Percentiles rank a stretch among this genome's conserved stretches.
phyloP scores from a whole-genome alignment of 2,888 invertebrate species.

The Notocelia uddmanniana region DNA sequence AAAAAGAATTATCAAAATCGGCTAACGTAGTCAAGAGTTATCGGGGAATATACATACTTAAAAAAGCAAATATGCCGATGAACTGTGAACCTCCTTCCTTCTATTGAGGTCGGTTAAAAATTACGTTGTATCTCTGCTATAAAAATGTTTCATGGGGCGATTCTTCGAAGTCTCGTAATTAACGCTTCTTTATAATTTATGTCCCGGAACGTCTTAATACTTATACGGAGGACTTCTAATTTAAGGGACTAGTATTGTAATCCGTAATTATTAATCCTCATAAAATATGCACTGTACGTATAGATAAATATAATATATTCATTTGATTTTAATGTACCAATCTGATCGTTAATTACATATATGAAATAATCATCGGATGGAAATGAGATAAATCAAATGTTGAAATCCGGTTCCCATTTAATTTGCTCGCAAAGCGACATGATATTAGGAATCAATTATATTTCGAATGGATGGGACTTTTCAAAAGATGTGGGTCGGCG shows the following conservation, averaged over 20 bases:
- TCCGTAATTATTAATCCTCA: neutral
- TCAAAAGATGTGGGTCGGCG: no score
- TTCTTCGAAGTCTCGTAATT: conserved; percentile 74
- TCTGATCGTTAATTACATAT: neutral
- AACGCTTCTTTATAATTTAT: conserved; percentile 60
- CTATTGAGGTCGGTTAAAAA: no score
- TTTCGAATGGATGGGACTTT: no score
- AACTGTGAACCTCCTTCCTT: no score
- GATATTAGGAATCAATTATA: neutral
- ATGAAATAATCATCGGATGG: conserved; percentile 8
- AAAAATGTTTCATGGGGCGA: neutral
- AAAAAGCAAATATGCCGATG: no score
- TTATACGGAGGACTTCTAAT: conserved; percentile 33
- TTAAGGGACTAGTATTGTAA: conserved; percentile 15
- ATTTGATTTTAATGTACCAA: neutral
- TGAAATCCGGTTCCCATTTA: conserved; percentile 2
- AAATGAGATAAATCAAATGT: conserved; percentile 12
- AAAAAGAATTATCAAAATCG: no score
- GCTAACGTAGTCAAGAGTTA: no score
- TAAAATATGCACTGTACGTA: neutral
- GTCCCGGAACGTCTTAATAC: conserved; percentile 28
- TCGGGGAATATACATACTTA: no score
- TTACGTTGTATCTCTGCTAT: no score
- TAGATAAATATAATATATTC: neutral
- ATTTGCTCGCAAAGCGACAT: neutral